Evolutionary conservation across 2,797 vertebrate species (phyloP).

Genomic region (Centroberyx gerrardi): DNA sequence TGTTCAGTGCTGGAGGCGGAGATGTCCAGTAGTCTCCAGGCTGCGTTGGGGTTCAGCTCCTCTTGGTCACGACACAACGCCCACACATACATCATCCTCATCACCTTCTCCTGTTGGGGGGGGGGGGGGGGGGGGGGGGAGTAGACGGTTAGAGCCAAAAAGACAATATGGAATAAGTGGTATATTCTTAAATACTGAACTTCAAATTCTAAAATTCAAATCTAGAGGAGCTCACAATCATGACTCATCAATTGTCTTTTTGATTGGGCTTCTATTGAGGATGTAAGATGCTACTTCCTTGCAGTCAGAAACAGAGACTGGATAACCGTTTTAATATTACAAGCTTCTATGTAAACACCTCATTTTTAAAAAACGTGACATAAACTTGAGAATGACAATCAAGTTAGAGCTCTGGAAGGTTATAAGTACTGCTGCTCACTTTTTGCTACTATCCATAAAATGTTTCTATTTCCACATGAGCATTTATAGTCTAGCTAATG

Average conservation of each 20-base stretch:
- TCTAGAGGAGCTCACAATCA: background rate
- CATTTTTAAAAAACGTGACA: too few relatives aligned
- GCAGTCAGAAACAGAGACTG: too few relatives aligned
- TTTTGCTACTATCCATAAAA: too few relatives aligned
- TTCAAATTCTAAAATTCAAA: too few relatives aligned
- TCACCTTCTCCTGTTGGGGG: constrained; percentile 93
- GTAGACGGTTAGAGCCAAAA: constrained; percentile 25
- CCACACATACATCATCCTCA: constrained; percentile 97
- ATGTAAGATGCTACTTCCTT: background rate
- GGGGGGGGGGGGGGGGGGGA: constrained; percentile 8
- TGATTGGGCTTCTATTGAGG: background rate
- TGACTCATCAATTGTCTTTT: background rate
- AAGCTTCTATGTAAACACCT: too few relatives aligned
- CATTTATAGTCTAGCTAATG: too few relatives aligned
- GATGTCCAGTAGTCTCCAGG: constrained; percentile 97
- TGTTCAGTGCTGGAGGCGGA: constrained; percentile 96
- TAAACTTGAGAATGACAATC: too few relatives aligned
- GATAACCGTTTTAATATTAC: too few relatives aligned
- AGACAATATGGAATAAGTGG: background rate
- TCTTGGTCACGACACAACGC: constrained; percentile 96
- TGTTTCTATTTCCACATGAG: too few relatives aligned
- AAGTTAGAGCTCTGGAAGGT: too few relatives aligned
- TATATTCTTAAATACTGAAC: background rate
- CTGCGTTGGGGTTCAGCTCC: constrained; percentile 93
- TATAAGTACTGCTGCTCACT: too few relatives aligned